Evolutionary conservation across 1,140 invertebrate species (phyloP), one percentile per base, ranked within the genome.

Genomic region (Diorhabda carinulata): DNA sequence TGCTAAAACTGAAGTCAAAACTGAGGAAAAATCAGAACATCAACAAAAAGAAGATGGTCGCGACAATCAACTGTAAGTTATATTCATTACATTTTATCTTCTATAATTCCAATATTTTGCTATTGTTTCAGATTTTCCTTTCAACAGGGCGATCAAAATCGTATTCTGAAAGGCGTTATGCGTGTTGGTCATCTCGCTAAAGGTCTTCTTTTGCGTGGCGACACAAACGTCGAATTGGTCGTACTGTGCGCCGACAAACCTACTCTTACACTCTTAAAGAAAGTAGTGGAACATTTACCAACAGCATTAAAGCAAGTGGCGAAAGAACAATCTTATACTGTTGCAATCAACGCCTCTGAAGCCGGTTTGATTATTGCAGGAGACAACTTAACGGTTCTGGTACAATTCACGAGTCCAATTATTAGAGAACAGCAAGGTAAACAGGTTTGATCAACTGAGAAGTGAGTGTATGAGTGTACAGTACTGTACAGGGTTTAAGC

Each of bases 241-340:
- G 94, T 98, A 9, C 83, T 99, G 56, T 98, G 96, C 80, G 90
- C 94, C 47, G 94, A 97, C 80, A 97, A 96, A 79, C 97, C 97
- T 45, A 98, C 96, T n/a, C 82, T 87, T 68, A 88, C 91, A 58
- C 82, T 98, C 63, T 83, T 99, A 64, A 90, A 94, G 78, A 89
- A 92, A 75, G 93, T 98, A 6, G 91, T 91, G 57, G 89, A 93
- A 74, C 88, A 92, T 75, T 82, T 98, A 68, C 94, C 95, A 3
- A 85, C 87, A 66, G 91, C 95, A 72, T 83, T 96, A 45, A 88
- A 89, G 76, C 42, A 83, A 71, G 88, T 92, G 5, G 86, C 89
- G 65, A 86, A 91, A 57, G 92, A 94, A 10, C 87, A 92, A 60
- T 91, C 90, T 64, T 98, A 95, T 84, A 91, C 91, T 67, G 91